Conservation (phyloP, 2,113 vertebrate genomes). For the Pelecanoides urinatrix region DNA sequence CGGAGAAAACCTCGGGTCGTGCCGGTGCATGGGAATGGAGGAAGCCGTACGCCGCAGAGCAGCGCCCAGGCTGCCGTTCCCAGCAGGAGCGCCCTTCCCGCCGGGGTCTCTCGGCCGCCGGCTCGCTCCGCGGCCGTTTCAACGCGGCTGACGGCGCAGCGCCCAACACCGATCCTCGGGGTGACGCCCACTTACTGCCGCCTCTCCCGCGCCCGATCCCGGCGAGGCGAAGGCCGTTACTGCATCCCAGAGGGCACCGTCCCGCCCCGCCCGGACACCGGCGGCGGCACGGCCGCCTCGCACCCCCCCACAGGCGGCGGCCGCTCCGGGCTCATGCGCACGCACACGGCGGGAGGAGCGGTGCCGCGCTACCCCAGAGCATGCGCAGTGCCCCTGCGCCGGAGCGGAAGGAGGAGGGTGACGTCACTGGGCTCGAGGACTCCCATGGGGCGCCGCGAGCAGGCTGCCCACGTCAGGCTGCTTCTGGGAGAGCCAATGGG, state of each 20-base stretch:
- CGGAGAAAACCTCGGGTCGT: neutral
- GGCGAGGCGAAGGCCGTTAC: too few species aligned
- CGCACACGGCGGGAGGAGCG: too few species aligned
- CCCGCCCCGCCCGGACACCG: neutral
- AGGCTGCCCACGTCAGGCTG: rapidly evolving
- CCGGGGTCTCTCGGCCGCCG: too few species aligned
- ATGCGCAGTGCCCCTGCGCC: rapidly evolving
- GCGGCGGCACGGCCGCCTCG: rapidly evolving
- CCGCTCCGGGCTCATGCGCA: too few species aligned
- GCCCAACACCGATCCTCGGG: neutral
- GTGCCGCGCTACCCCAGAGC: rapidly evolving
- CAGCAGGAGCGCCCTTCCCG: too few species aligned
- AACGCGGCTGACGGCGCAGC: neutral
- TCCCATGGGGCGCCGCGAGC: too few species aligned
- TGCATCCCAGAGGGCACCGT: too few species aligned
- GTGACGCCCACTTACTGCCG: neutral
- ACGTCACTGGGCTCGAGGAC: neutral
- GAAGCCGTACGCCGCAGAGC: neutral
- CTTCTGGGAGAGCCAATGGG: neutral
- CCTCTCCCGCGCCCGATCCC: neutral
- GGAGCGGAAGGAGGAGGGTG: neutral
- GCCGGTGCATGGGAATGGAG: rapidly evolving
- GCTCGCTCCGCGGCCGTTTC: neutral
- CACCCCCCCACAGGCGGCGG: rapidly evolving
- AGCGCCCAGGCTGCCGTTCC: too few species aligned